Evolutionary conservation across 2,797 vertebrate genomes (phyloP).

Genomic region (Onychomys torridus): DNA sequence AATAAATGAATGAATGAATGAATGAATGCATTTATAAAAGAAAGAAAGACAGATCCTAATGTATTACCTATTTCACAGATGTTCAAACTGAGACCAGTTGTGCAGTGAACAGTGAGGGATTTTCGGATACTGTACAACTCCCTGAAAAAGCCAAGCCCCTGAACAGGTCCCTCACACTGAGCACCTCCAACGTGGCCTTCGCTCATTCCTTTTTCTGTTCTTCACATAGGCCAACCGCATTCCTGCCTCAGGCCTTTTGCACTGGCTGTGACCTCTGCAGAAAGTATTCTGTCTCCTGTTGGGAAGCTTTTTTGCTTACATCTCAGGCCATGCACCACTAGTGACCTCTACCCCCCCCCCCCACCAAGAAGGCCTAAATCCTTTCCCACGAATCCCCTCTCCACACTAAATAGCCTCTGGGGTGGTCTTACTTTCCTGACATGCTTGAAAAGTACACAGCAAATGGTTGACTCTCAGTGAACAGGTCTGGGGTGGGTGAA

Average conservation of each 20-base stretch:
- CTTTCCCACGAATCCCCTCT: background rate
- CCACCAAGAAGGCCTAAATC: background rate
- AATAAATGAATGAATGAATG: background rate
- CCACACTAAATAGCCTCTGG: background rate
- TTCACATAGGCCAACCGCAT: background rate
- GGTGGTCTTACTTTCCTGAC: background rate
- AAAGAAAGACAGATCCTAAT: background rate
- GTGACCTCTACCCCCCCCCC: background rate
- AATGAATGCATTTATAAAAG: background rate
- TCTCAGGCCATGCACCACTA: background rate
- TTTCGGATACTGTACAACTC: background rate
- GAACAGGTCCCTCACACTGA: background rate
- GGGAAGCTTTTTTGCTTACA: background rate
- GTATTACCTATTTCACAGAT: background rate
- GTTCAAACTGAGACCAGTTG: background rate
- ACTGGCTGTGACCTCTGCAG: background rate
- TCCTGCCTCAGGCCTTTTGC: slow-evolving; percentile 12
- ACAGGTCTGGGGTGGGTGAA: background rate
- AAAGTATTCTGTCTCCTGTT: background rate
- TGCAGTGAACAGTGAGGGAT: accelerated
- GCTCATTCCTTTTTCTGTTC: background rate
- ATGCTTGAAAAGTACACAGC: background rate
- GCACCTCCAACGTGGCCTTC: background rate
- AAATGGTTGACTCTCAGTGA: background rate
- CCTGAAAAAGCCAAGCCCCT: background rate